A percentile compares a stretch with the other conserved stretches of the same genome.
These are phyloP conservation scores for Cossypha niveicapilla DNA, from an alignment of 2,797 vertebrate species.

Conservation along the genomic window DNA sequence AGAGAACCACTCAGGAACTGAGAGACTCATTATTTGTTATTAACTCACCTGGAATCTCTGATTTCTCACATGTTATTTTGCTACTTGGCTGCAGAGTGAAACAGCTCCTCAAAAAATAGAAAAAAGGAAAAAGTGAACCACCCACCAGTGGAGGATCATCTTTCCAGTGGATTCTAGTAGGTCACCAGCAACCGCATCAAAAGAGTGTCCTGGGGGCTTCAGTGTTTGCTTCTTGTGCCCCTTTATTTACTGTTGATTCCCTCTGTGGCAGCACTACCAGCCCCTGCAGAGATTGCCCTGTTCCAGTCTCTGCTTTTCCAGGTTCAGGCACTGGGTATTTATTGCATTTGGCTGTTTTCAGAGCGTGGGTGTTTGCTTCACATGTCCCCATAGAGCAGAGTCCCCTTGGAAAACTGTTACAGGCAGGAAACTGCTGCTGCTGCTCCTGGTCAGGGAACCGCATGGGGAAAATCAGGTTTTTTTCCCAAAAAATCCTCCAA, in stretches of 20 bases:
- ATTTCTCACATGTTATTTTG: background rate
- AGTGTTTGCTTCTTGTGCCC: background rate
- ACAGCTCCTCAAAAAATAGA: background rate
- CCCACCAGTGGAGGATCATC: background rate
- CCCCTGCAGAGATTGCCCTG: background rate
- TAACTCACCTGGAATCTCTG: conserved; percentile 27
- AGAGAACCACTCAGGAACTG: background rate
- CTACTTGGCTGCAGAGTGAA: background rate
- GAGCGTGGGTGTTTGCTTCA: background rate
- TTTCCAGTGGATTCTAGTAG: background rate
- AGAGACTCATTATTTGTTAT: conserved; percentile 26
- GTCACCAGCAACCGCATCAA: background rate
- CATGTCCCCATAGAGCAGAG: background rate
- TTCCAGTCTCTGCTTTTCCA: conserved; percentile 8
- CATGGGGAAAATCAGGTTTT: background rate
- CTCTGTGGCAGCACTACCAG: background rate
- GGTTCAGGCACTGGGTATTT: background rate
- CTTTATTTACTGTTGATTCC: background rate
- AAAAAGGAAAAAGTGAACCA: background rate
- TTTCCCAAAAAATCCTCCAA: background rate
- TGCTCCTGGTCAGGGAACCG: background rate
- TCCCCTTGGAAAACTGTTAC: background rate
- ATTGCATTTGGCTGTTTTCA: background rate
- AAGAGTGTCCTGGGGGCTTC: background rate
- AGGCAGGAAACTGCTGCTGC: background rate